Percentiles rank a stretch among this genome's conserved stretches.
Evolutionary conservation across 2,888 invertebrate genomes (phyloP).

Genomic region (Melanargia galathea): DNA sequence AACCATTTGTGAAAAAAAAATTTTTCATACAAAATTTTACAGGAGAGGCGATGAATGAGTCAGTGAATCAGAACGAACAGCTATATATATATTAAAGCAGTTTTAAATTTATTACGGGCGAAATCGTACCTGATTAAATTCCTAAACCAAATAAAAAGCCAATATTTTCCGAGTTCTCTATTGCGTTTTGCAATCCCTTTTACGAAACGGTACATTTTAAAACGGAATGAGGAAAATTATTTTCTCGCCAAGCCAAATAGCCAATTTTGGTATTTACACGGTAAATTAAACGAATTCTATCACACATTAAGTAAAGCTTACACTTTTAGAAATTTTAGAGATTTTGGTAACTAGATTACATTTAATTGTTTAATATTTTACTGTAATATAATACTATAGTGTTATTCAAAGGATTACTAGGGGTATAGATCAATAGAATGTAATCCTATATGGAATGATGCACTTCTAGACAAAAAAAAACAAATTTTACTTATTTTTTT

Average conservation of each 20-base stretch:
- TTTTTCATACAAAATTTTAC: too few species aligned
- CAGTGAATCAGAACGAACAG: too few species aligned
- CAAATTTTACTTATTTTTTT: too few species aligned
- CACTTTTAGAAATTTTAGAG: conserved; percentile 8
- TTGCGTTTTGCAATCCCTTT: conserved; percentile 27
- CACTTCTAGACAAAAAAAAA: too few species aligned
- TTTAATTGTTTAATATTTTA: neutral
- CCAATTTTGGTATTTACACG: conserved; percentile 26
- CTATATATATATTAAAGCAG: too few species aligned
- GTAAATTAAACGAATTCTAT: conserved; percentile 13
- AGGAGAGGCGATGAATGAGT: too few species aligned
- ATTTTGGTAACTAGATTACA: neutral
- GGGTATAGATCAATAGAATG: too few species aligned
- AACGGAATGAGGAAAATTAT: conserved; percentile 32
- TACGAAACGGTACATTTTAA: conserved; percentile 30
- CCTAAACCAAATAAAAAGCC: conserved; percentile 33
- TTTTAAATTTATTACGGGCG: conserved; percentile 26
- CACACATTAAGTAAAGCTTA: too few species aligned
- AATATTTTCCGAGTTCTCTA: conserved; percentile 25
- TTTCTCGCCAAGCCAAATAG: conserved; percentile 20
- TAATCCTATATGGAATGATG: too few species aligned
- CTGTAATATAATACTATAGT: too few species aligned
- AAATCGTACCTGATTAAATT: conserved; percentile 31
- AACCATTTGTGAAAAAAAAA: too few species aligned
- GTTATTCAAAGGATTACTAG: too few species aligned